Evolutionary conservation across 2,888 invertebrate species (phyloP).

Genomic region (Amiota communis): DNA sequence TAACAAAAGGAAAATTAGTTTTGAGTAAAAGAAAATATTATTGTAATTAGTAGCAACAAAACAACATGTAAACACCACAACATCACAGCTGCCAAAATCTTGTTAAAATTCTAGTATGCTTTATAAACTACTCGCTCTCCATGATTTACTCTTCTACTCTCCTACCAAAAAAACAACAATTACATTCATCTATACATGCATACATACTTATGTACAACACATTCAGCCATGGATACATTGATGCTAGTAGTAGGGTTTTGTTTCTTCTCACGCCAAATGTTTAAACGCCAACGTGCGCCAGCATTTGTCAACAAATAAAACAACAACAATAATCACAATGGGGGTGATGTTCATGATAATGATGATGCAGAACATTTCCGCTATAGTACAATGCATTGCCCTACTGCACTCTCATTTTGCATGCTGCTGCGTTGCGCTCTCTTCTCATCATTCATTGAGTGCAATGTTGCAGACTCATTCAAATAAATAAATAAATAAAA

Average conservation of each 20-base stretch:
- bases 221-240: not conserved
- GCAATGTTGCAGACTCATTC: constrained; percentile 17
- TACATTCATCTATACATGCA: not conserved
- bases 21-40: too few relatives aligned
- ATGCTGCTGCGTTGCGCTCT: constrained; percentile 5
- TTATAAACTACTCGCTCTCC: not conserved
- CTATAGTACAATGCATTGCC: constrained; percentile 41
- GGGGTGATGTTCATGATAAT: not conserved
- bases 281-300: constrained; percentile 6
- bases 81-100: too few relatives aligned
- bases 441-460: not conserved
- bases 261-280: not conserved
- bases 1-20: too few relatives aligned
- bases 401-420: constrained; percentile 29
- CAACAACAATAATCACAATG: constrained; percentile 10
- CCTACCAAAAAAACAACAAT: not conserved
- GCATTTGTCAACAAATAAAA: not conserved
- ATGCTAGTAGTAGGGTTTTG: too few relatives aligned
- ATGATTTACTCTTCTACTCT: not conserved
- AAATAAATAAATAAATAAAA: constrained; percentile 54
- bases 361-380: constrained; percentile 31
- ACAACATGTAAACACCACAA: too few relatives aligned
- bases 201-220: too few relatives aligned
- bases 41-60: too few relatives aligned
- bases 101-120: too few relatives aligned